Base-by-base conservation (phyloP, 2,797 vertebrate genomes). In the Dendrocincla tyrannina region DNA sequence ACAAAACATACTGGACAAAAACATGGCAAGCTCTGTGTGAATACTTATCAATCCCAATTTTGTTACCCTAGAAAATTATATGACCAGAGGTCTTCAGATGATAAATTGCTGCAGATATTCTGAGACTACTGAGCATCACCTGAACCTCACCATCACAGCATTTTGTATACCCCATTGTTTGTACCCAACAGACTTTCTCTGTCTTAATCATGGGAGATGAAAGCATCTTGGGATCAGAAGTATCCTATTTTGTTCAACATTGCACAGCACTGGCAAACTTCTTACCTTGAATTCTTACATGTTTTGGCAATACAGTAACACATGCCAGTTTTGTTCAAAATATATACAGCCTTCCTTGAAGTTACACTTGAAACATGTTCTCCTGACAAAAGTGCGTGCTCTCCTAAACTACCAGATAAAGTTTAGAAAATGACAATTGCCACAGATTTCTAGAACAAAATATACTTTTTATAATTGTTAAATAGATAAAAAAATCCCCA, bases 231-330 rank as follows among this genome's bases (percentile, higher is more conserved):
- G 27, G 20, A 86, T 41, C 35, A 70, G 11, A 88, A 63, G 17
- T 10, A 49, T 7, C 3, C 20, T 15, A 9, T n/a, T 64, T 42
- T 70, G 14, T 49, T 55, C 59, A 80, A 55, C 6, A 2, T 1
- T 7, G 10, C 63, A 73, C 0, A 22, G 15, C 9, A 44, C 0
- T 23, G 1, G 8, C n/a, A 50, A 66, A 64, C 9, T 20, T 64
- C 1, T 0, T n/a, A 33, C n/a, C 25, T 7, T 13, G 27, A 72
- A 28, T 14, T 42, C 7, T 4, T 3, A 0, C 5, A 16, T 11
- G 7, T 42, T 78, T 39, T 69, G 27, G 17, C 23, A 62, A 73
- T 0, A 47, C 17, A 53, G 16, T 9, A 49, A 78, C 18, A 89
- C 60, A 46, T 17, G 0, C 2, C 23, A 50, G 4, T 27, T 52